Evolutionary conservation across 2,113 vertebrate genomes (phyloP), one percentile per base, ranked within the genome.

Genomic region (Microcebus ravelobensis): DNA sequence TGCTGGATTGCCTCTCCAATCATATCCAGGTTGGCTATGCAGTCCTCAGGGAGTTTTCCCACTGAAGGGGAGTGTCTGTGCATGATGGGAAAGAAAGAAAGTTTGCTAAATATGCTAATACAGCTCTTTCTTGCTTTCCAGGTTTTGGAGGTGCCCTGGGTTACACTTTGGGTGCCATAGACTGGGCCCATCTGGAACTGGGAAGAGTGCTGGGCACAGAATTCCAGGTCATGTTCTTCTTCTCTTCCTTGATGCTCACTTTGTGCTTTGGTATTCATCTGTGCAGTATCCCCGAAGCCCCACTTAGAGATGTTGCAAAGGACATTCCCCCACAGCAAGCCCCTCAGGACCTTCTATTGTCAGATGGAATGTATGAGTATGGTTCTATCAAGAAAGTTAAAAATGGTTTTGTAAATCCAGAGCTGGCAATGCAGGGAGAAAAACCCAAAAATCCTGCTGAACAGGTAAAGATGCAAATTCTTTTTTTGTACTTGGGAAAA

Each of bases 191-290:
- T 48, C 99, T 99, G 5, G 25, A 98, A 2, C 92, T 99, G 67
- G 99, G 99, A 91, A 97, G 97, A 91, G 71, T 99, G 68, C 98
- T 99, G 97, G 98, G 99, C 68, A 99, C 99, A 0, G 99, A 99
- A 98, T 99, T 99, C 98, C 99, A 99, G 95, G 99, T 99, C 98
- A 99, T 99, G 98, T 99, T 98, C 98, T 99, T 99, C 97, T 99
- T 99, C 96, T 99, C 99, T 0, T 98, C 99, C 1, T 85, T 99
- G 67, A 99, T 99, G 94, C 99, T 99, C 98, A 94, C 97, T 15
- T 65, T 99, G 90, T 99, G 99, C 95, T 98, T 99, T 88, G 98
- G 94, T 0, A 11, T 99, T 63, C 99, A 99, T 87, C 98, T 99
- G 96, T 99, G 98, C 98, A 99, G 99, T 84, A 99, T 99, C 95